phyloP scores from a whole-genome alignment of 1,140 invertebrate species.

The Melitaea cinxia region DNA sequence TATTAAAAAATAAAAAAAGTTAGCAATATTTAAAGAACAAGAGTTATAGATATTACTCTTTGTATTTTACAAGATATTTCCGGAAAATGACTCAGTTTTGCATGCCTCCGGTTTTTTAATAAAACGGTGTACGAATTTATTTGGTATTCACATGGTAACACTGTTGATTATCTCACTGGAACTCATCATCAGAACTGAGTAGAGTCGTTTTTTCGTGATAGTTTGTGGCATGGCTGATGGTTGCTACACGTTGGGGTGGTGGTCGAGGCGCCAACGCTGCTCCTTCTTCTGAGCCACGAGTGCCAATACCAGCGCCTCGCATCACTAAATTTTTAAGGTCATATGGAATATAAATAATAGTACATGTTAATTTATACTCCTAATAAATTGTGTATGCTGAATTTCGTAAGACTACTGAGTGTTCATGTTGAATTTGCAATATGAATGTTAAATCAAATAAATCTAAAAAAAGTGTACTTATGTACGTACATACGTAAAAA shows the following conservation, averaged over 20 bases:
- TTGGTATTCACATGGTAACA: not conserved
- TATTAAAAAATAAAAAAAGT: not conserved
- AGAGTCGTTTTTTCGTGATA: slow-evolving; percentile 98
- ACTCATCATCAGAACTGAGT: slow-evolving; percentile 98
- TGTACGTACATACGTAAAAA: no score
- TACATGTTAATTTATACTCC: no score
- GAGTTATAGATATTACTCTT: not conserved
- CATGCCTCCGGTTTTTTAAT: not conserved
- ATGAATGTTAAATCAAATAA: no score
- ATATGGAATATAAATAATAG: slow-evolving; percentile 12
- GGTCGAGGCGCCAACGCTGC: slow-evolving; percentile 82
- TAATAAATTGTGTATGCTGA: no score
- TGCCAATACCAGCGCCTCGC: slow-evolving; percentile 57
- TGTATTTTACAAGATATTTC: not conserved
- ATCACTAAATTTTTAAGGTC: slow-evolving; percentile 52
- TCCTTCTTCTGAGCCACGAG: slow-evolving; percentile 68
- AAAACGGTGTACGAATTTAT: not conserved
- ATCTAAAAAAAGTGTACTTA: no score
- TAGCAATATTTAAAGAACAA: not conserved
- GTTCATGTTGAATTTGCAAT: no score
- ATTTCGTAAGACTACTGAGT: no score
- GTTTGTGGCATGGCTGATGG: slow-evolving; percentile 87
- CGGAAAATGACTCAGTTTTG: not conserved
- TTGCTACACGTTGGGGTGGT: slow-evolving; percentile 86
- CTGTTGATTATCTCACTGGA: slow-evolving; percentile 86